Evolutionary conservation across 2,113 vertebrate species (phyloP).

Genomic region (Gila orcuttii): DNA sequence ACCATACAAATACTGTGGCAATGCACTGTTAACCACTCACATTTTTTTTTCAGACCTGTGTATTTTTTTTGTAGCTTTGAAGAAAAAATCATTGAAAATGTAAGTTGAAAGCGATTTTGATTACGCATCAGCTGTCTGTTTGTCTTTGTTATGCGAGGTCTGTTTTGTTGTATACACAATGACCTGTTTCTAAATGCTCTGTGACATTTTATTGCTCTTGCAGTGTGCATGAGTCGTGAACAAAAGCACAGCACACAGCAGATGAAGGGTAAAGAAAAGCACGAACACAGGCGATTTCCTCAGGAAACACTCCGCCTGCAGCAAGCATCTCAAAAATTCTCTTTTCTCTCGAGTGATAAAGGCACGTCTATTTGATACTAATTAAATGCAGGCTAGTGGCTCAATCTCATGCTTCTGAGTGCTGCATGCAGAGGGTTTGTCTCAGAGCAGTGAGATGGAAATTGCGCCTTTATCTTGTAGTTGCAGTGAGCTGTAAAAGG

Average conservation of each 20-base stretch:
- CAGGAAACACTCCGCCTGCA: slow-evolving; percentile 15
- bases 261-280: slow-evolving; percentile 32
- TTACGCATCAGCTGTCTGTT: slow-evolving; percentile 11
- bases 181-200: slow-evolving; percentile 42
- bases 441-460: slow-evolving; percentile 4
- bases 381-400: slow-evolving; percentile 40
- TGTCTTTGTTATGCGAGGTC: slow-evolving; percentile 7
- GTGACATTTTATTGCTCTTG: slow-evolving; percentile 33
- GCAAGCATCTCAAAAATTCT: slow-evolving; percentile 23
- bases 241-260: slow-evolving; percentile 26
- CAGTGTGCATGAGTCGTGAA: slow-evolving; percentile 13
- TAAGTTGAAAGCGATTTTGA: neutral
- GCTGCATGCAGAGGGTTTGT: slow-evolving; percentile 23
- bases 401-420: neutral
- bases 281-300: slow-evolving; percentile 29
- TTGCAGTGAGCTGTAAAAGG: slow-evolving; percentile 52
- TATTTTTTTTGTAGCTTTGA: neutral
- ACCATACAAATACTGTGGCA: no score
- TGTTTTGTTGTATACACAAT: slow-evolving; percentile 31
- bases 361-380: slow-evolving; percentile 27
- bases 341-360: slow-evolving; percentile 34
- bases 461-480: slow-evolving; percentile 14
- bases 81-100: neutral
- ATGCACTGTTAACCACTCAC: neutral
- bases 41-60: neutral